Evolutionary conservation across 2,888 invertebrate species (phyloP).

Genomic region (Phengaris arion): DNA sequence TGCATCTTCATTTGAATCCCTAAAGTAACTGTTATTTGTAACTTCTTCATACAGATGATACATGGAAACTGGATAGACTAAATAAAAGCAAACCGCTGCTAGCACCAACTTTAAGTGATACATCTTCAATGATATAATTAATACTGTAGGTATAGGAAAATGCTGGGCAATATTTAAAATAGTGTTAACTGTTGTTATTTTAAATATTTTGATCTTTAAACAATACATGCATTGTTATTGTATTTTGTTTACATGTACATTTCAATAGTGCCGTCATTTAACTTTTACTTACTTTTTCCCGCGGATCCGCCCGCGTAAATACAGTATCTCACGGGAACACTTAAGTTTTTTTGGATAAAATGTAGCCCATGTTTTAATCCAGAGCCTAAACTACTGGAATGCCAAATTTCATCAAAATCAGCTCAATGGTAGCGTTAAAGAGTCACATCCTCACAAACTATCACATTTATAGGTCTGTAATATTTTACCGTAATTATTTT

Average conservation of each 20-base stretch:
- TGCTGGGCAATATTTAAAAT: not conserved
- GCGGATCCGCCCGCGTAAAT: too few relatives aligned
- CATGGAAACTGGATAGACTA: conserved; percentile 44
- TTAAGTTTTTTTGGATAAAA: too few relatives aligned
- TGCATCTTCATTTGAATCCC: conserved; percentile 40
- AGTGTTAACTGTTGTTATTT: conserved; percentile 12
- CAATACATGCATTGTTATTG: not conserved
- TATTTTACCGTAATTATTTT: too few relatives aligned
- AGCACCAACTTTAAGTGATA: conserved; percentile 29
- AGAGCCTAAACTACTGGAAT: too few relatives aligned
- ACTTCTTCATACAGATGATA: conserved; percentile 52
- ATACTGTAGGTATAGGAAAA: conserved; percentile 33
- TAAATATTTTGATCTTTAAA: not conserved
- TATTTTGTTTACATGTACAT: not conserved
- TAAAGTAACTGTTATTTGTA: conserved; percentile 48
- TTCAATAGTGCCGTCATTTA: not conserved
- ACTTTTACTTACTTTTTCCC: too few relatives aligned
- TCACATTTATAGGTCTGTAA: too few relatives aligned
- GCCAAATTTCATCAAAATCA: too few relatives aligned
- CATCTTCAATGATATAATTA: conserved; percentile 49
- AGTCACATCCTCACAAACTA: too few relatives aligned
- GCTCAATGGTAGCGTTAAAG: too few relatives aligned
- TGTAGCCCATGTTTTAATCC: too few relatives aligned
- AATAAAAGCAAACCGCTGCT: conserved; percentile 43
- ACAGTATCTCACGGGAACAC: too few relatives aligned